phyloP scores from a whole-genome alignment of 2,888 invertebrate species.

The Drosophila suboccidentalis region DNA sequence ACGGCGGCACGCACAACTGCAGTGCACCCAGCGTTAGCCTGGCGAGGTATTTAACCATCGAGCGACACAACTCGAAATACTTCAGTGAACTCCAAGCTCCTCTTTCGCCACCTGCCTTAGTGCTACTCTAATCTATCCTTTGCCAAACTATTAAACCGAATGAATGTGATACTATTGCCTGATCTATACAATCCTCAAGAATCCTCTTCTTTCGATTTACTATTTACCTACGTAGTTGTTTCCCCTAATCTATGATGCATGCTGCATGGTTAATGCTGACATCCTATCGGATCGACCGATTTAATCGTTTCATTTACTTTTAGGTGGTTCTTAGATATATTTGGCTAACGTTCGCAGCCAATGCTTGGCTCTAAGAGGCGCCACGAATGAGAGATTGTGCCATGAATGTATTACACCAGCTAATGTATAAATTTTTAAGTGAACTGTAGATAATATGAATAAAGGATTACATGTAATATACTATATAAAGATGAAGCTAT shows the following conservation, averaged over 20 bases:
- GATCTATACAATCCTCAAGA: conserved; percentile 10
- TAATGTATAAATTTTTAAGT: conserved; percentile 51
- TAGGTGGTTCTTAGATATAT: conserved; percentile 84
- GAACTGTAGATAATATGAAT: conserved; percentile 65
- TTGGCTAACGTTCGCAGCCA: conserved; percentile 72
- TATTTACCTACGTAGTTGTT: conserved; percentile 1
- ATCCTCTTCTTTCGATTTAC: conserved; percentile 10
- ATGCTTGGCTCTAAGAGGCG: conserved; percentile 34
- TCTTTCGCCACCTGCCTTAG: conserved; percentile 32
- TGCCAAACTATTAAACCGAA: conserved; percentile 7
- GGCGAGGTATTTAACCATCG: conserved; percentile 88
- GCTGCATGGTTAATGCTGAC: conserved; percentile 23
- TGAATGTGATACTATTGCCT: conserved; percentile 27
- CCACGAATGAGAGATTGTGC: conserved; percentile 65
- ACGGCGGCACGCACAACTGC: conserved; percentile 86
- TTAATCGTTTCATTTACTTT: conserved; percentile 72
- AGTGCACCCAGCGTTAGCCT: conserved; percentile 88
- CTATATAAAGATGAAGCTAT: background rate
- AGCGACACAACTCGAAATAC: conserved; percentile 71
- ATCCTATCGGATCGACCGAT: conserved; percentile 38
- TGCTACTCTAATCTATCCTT: conserved; percentile 26
- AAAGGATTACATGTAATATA: conserved; percentile 24
- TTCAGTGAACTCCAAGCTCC: conserved; percentile 55
- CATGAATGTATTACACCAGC: conserved; percentile 75
- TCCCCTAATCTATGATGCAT: conserved; percentile 13